These are phyloP conservation scores for Notamacropus eugenii DNA, from an alignment of 2,797 vertebrate species.

Conservation along the genomic window DNA sequence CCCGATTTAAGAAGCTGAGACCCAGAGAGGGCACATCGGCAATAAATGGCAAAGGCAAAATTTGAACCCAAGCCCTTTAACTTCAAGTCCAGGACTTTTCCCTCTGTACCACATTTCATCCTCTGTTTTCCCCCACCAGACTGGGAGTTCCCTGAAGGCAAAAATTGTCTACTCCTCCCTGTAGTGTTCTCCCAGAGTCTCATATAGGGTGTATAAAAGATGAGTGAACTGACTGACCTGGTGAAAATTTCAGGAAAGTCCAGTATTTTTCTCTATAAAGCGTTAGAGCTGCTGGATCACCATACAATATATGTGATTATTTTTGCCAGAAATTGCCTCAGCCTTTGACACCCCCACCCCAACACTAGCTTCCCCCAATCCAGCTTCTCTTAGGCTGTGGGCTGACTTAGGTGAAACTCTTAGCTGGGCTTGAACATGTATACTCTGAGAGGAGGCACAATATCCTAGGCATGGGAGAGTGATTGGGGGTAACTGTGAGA, in stretches of 20 bases:
- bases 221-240: neutral
- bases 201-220: neutral
- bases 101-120: neutral
- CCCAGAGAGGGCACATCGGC: neutral
- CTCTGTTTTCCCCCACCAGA: neutral
- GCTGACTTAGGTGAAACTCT: slow-evolving; percentile 23
- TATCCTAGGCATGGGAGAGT: neutral
- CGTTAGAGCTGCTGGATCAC: slow-evolving; percentile 22
- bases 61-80: neutral
- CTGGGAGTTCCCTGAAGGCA: neutral
- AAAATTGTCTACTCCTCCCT: neutral
- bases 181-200: neutral
- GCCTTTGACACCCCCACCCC: neutral
- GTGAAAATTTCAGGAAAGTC: slow-evolving; percentile 11
- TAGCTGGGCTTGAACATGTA: neutral
- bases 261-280: slow-evolving; percentile 35
- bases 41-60: neutral
- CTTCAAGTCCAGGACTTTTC: neutral
- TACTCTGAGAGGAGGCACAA: slow-evolving; percentile 20
- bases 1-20: neutral
- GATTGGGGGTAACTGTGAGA: slow-evolving; percentile 38
- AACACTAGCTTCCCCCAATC: neutral
- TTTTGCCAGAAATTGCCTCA: slow-evolving; percentile 3
- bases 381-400: slow-evolving; percentile 14
- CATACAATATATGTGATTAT: neutral